A percentile compares a stretch with the other conserved stretches of the same genome.
Evolutionary conservation across 2,888 invertebrate species (phyloP).

Genomic region (Drosophila cyrtoloma): DNA sequence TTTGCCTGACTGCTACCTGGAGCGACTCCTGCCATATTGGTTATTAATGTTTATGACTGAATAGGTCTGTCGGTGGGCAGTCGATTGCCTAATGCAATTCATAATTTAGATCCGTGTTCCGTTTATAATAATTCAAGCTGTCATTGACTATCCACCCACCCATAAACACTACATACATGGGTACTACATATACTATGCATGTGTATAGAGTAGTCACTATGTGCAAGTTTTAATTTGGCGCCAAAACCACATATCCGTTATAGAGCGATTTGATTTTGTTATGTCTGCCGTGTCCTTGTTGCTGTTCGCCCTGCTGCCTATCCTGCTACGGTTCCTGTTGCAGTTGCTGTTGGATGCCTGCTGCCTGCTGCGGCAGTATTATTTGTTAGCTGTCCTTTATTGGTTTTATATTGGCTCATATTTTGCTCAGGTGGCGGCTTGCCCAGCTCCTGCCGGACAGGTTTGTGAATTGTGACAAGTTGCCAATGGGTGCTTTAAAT

Average conservation of each 20-base stretch:
- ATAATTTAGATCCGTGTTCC: constrained; percentile 63
- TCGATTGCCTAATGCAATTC: constrained; percentile 61
- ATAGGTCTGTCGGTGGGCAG: constrained; percentile 41
- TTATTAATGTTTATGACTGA: constrained; percentile 71
- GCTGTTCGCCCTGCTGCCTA: constrained; percentile 1
- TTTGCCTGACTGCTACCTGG: neutral
- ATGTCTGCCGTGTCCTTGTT: constrained; percentile 18
- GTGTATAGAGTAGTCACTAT: neutral
- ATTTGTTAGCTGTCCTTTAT: constrained; percentile 62
- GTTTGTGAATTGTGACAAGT: constrained; percentile 78
- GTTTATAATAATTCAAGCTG: constrained; percentile 67
- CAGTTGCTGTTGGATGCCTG: constrained; percentile 16
- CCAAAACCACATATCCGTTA: constrained; percentile 53
- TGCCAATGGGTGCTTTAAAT: constrained; percentile 78
- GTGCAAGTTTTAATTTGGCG: constrained; percentile 51
- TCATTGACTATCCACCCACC: constrained; percentile 8
- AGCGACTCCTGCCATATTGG: constrained; percentile 56
- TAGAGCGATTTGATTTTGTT: constrained; percentile 61
- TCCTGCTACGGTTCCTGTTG: constrained; percentile 5
- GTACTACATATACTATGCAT: neutral
- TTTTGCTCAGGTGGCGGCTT: constrained; percentile 59
- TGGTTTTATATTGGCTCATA: constrained; percentile 79
- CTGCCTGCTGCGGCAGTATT: constrained; percentile 13
- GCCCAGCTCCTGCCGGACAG: constrained; percentile 45
- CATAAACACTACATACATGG: neutral